A percentile compares a stretch with the other conserved stretches of the same genome.
These are phyloP conservation scores for Mohoua ochrocephala DNA, from an alignment of 2,113 vertebrate genomes.

Conservation along the genomic window DNA sequence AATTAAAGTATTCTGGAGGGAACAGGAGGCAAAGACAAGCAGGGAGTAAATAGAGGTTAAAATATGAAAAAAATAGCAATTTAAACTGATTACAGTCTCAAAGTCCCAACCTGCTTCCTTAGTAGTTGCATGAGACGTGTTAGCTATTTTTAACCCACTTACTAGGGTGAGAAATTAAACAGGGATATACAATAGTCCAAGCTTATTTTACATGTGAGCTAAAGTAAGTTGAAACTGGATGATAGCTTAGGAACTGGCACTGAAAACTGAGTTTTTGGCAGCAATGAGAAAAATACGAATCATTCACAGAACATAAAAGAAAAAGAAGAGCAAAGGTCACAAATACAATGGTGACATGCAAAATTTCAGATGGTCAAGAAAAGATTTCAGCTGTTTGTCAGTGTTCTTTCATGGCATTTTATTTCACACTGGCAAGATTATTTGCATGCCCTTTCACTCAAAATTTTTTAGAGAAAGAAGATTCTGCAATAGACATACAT, in stretches of 20 bases:
- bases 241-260: neutral
- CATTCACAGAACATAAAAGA: neutral
- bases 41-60: neutral
- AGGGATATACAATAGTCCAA: neutral
- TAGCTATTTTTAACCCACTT: neutral
- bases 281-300: neutral
- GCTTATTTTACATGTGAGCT: neutral
- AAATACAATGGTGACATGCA: neutral
- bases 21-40: neutral
- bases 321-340: neutral
- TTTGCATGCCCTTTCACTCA: neutral
- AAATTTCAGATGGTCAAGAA: neutral
- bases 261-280: neutral
- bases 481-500: neutral
- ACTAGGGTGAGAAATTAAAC: neutral
- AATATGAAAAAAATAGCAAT: neutral
- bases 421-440: neutral
- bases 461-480: neutral
- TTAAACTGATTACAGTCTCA: neutral
- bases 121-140: neutral
- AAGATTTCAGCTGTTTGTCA: neutral
- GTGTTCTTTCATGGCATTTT: neutral
- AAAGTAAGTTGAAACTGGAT: neutral
- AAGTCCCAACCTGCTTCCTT: neutral
- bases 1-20: neutral